A percentile compares a stretch with the other conserved stretches of the same genome.
Conservation (phyloP, 2,888 invertebrate species). For the Ametastegia equiseti region DNA sequence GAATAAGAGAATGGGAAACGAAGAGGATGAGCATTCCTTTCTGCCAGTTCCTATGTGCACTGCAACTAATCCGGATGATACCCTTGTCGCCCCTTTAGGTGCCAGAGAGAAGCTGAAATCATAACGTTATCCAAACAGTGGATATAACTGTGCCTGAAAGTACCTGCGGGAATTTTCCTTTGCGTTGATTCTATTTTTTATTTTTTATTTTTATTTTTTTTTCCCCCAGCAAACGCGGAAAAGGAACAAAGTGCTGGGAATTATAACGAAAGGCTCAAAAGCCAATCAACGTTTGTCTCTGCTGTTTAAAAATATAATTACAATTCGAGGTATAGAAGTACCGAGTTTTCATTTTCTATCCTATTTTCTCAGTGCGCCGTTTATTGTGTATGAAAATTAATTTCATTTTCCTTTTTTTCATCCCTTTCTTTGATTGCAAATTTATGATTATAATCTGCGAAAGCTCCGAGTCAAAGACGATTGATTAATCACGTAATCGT, state of each 20-base stretch:
- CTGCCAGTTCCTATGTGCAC: not conserved
- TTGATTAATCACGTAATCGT: too few relatives aligned
- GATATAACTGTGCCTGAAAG: not conserved
- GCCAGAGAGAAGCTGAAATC: not conserved
- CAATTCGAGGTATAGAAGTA: not conserved
- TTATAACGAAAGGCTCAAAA: not conserved
- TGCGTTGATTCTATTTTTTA: not conserved
- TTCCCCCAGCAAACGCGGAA: too few relatives aligned
- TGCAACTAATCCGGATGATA: constrained; percentile 18
- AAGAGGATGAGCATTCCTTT: not conserved
- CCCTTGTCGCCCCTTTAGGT: not conserved
- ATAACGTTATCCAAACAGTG: not conserved
- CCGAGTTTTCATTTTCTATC: too few relatives aligned
- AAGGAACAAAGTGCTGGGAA: not conserved
- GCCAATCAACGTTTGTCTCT: not conserved
- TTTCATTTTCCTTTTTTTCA: not conserved
- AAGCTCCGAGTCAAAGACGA: too few relatives aligned
- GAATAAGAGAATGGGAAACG: not conserved
- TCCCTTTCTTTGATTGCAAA: too few relatives aligned
- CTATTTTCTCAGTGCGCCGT: too few relatives aligned
- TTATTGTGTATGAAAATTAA: not conserved
- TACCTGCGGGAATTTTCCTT: not conserved
- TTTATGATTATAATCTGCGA: not conserved
- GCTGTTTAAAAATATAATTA: not conserved
- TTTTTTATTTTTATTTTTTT: too few relatives aligned